Base-by-base conservation (phyloP, 2,888 invertebrate genomes). In the Chrysolina oricalcia region DNA sequence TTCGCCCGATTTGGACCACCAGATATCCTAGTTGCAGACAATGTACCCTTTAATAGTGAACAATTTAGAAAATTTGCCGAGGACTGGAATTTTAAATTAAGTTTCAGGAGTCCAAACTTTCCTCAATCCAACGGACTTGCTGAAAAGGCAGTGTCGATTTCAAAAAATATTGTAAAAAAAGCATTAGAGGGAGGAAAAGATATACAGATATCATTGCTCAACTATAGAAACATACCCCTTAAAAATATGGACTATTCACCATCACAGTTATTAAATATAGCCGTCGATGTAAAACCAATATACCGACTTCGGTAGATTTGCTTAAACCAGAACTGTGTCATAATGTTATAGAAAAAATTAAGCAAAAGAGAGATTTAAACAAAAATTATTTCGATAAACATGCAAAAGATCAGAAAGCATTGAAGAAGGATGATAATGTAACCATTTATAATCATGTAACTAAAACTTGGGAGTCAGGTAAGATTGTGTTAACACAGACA, bases 61-160 rank as follows among this genome's bases (percentile, higher is more conserved):
- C 72, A 74, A 74, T 76, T 74, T 68, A 65, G 17, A 43, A 43
- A 43, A 43, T 43, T 43, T 43, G 43, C 43, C 6, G 43, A 43
- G 43, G 43, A 43, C 43, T 40, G 40, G 40, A 40, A 40, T 40
- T 40, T 40, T 40, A 40, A 40, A 40, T 40, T 40, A 40, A 48
- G 23, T 11, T 63, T 56, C 4, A 43, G 74, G 27, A 80, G 80
- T 40, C 81, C 80, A 46, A 2, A 68, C 21, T 80, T 75, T 53
- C 80, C 78, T 0, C 23, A 35, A 19, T 76, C 73, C 13, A 81
- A 81, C 72, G 78, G 78, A 2, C 65, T 79, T 23, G 77, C 77
- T 41, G 79, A 79, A 70, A 73, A 73, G 62, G 62, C 50, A 13
- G 68, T 68, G 10, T n/a, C 35, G 4, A 73, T 68, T 9, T 11